Evolutionary conservation across 2,888 invertebrate genomes (phyloP).

Genomic region (Calliphora vomitoria): DNA sequence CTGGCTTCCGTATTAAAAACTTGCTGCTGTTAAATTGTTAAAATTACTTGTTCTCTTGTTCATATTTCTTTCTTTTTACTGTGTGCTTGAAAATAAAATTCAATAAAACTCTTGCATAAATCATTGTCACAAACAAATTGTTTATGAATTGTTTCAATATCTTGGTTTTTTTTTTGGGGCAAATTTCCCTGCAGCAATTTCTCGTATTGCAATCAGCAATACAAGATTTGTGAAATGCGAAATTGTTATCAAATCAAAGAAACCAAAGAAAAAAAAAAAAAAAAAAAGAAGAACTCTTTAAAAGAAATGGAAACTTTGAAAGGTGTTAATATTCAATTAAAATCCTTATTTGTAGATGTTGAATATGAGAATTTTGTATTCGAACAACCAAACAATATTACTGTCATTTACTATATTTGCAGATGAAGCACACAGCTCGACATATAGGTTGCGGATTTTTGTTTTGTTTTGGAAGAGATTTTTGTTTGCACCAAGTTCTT

Average conservation of each 20-base stretch:
- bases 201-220: conserved; percentile 63
- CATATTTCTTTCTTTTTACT: background rate
- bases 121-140: conserved; percentile 82
- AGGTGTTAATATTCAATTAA: conserved; percentile 85
- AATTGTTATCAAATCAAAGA: conserved; percentile 62
- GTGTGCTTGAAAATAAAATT: conserved; percentile 66
- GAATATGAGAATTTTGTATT: conserved; percentile 40
- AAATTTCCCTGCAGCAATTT: conserved; percentile 67
- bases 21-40: background rate
- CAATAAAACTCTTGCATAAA: conserved; percentile 79
- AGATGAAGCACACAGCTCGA: conserved; percentile 27
- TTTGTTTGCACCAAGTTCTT: conserved; percentile 34
- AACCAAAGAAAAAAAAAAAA: no score
- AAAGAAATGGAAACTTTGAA: conserved; percentile 70
- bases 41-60: background rate
- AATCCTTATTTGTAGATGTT: conserved; percentile 72
- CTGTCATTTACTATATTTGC: conserved; percentile 62
- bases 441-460: background rate
- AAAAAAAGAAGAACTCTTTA: background rate
- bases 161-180: background rate
- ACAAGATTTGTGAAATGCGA: conserved; percentile 33
- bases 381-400: conserved; percentile 41
- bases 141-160: conserved; percentile 59
- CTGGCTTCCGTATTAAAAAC: conserved; percentile 55
- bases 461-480: background rate